Conservation (phyloP, 2,888 invertebrate species). For the Himalopsyche anomala region DNA sequence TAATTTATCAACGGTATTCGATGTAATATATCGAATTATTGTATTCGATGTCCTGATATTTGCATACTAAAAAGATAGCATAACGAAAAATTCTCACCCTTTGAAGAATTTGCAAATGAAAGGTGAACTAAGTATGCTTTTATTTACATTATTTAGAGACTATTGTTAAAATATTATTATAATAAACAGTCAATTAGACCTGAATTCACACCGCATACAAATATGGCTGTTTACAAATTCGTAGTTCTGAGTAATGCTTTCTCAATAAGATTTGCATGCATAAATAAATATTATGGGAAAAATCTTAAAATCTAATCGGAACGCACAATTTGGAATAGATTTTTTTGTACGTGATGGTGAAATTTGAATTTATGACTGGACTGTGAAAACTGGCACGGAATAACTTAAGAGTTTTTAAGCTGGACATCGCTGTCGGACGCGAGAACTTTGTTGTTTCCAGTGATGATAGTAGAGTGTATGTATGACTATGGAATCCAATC, state of each 20-base stretch:
- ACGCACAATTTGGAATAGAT: too few relatives aligned
- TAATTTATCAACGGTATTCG: too few relatives aligned
- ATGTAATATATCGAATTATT: too few relatives aligned
- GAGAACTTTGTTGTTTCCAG: too few relatives aligned
- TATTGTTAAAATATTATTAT: not conserved
- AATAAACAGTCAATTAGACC: not conserved
- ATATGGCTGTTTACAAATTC: not conserved
- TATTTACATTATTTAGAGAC: conserved; percentile 5
- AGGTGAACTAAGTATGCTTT: not conserved
- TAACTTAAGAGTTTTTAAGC: too few relatives aligned
- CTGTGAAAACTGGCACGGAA: too few relatives aligned
- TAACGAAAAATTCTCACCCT: not conserved
- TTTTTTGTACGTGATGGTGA: too few relatives aligned
- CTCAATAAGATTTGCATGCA: not conserved
- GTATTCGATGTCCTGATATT: not conserved
- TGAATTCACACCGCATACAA: not conserved
- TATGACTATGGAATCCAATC: too few relatives aligned
- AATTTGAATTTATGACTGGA: too few relatives aligned
- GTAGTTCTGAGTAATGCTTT: not conserved
- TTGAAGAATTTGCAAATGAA: not conserved
- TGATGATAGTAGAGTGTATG: too few relatives aligned
- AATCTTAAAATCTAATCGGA: too few relatives aligned
- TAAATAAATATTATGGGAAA: not conserved
- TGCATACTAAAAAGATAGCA: not conserved
- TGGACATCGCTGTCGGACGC: too few relatives aligned